These are phyloP conservation scores for Gymnosoma rotundatum DNA, from an alignment of 2,888 invertebrate species.

Conservation along the genomic window DNA sequence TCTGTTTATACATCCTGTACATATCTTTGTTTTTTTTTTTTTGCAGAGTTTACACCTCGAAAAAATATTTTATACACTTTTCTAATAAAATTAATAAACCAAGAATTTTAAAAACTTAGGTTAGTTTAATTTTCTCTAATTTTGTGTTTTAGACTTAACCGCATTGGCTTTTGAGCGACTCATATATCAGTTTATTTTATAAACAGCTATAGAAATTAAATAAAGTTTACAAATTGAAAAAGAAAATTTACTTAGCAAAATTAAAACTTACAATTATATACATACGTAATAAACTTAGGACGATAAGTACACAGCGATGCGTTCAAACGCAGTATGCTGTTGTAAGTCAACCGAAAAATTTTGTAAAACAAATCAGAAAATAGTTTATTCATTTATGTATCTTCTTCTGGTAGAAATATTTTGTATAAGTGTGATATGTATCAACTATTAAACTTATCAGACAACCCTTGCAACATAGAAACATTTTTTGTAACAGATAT, in stretches of 20 bases:
- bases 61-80: too few relatives aligned
- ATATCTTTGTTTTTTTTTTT: too few relatives aligned
- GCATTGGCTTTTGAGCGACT: too few relatives aligned
- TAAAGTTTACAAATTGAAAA: conserved; percentile 39
- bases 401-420: background rate
- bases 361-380: background rate
- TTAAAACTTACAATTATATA: background rate
- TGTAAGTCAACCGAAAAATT: background rate
- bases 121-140: too few relatives aligned
- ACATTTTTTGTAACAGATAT: background rate
- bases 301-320: background rate
- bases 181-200: conserved; percentile 6
- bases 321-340: background rate
- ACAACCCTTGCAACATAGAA: background rate
- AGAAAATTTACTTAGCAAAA: conserved; percentile 35
- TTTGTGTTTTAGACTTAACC: too few relatives aligned
- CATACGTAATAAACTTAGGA: background rate
- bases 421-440: background rate
- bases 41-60: too few relatives aligned
- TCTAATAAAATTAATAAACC: too few relatives aligned
- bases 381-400: background rate
- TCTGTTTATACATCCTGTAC: too few relatives aligned
- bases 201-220: conserved; percentile 25
- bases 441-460: background rate
- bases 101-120: too few relatives aligned